Base-by-base conservation (phyloP, 1,140 invertebrate genomes). In the Lepidurus arcticus region DNA sequence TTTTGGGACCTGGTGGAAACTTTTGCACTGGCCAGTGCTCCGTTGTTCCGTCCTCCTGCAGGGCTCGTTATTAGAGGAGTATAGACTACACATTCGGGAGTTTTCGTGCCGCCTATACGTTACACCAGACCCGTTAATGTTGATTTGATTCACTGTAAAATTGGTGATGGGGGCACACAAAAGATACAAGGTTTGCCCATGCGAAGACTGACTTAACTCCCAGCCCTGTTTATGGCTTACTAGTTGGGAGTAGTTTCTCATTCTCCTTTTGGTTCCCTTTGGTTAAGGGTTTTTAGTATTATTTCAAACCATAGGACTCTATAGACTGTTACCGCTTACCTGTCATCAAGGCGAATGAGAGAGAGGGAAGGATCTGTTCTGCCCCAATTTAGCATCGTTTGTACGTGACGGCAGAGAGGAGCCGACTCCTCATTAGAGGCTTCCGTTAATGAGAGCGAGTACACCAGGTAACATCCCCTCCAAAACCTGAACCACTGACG, bases 391-490 rank as follows among this genome's bases (percentile, higher is more conserved):
- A 65, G 53, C 53, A 21, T 65, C 53, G 53, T 65, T 65, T 65
- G 16, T 65, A 65, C 13, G 53, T 65, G 53, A 9, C 13, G 53
- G 53, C 21, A 65, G 13, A 65, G 53, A 65, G 53, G 53, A 65
- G 53, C 53, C 53, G 53, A 65, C 53, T 65, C 53, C 53, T 65
- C 53, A 65, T 65, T 65, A 65, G 53, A 13, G 21, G 53, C 53
- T 65, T 16, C 53, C 53, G 53, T 65, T 65, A 65, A 65, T 65
- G 53, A 65, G 53, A 65, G 13, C 53, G 53, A 13, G 53, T 65
- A 65, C 45, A 47, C 34, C 53, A 65, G 53, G 53, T 65, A 65
- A 65, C 53, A 9, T 65, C 53, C 53, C 16, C 16, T n/a, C 16
- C n/a, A 65, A 65, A 65, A 7, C 21, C 53, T 21, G 53, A 65